Conservation (phyloP, 2,113 vertebrate species). For the Tautogolabrus adspersus region DNA sequence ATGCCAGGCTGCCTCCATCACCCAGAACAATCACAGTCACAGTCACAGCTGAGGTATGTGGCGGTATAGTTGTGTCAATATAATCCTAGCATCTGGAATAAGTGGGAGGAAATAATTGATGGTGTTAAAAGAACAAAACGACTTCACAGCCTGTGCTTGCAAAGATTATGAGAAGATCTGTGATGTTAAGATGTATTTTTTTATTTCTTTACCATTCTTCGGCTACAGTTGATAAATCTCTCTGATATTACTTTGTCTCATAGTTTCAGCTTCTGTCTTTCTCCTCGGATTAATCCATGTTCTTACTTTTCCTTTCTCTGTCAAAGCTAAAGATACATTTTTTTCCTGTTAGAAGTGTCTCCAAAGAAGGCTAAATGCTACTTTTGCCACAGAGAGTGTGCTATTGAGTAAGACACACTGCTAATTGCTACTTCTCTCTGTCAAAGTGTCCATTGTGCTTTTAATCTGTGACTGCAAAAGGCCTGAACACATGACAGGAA, state of each 20-base stretch:
- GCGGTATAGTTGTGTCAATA: conserved; percentile 33
- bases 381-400: not conserved
- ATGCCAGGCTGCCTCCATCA: conserved; percentile 25
- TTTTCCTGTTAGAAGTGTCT: not conserved
- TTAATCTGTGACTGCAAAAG: not conserved
- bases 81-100: conserved; percentile 49
- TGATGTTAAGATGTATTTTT: not conserved
- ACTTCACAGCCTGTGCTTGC: conserved; percentile 27
- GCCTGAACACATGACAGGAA: not conserved
- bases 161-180: not conserved
- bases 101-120: conserved; percentile 52
- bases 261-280: not conserved
- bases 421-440: not conserved
- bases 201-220: not conserved
- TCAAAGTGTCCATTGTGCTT: not conserved
- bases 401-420: not conserved
- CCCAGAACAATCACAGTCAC: conserved; percentile 1
- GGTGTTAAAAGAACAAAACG: conserved; percentile 54
- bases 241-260: not conserved
- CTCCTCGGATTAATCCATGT: not conserved
- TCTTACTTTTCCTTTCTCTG: not conserved
- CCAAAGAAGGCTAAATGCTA: not conserved
- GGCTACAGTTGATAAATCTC: not conserved
- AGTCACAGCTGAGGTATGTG: conserved; percentile 47
- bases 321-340: not conserved